phyloP scores from a whole-genome alignment of 2,113 vertebrate species.

The Leptobrachium ailaonicum region DNA sequence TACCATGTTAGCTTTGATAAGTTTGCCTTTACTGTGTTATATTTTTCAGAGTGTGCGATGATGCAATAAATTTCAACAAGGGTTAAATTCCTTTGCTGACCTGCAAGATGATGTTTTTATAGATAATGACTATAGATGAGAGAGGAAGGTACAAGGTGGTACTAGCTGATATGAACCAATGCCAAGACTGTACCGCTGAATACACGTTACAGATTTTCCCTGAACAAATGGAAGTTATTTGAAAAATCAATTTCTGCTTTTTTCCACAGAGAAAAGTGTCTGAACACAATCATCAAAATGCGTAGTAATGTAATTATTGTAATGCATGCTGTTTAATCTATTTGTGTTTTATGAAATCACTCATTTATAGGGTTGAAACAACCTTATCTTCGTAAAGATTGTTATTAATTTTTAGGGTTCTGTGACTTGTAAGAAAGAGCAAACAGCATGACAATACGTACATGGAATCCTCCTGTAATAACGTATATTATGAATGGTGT shows the following conservation, averaged over 20 bases:
- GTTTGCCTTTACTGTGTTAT: neutral
- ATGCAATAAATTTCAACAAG: slow-evolving; percentile 22
- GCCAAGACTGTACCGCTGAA: neutral
- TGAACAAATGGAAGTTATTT: neutral
- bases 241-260: neutral
- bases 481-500: too few species aligned
- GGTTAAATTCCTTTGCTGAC: slow-evolving; percentile 42
- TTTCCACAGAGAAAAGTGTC: too few species aligned
- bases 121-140: slow-evolving; percentile 17
- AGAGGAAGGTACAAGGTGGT: slow-evolving; percentile 38
- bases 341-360: too few species aligned
- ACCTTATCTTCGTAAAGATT: too few species aligned
- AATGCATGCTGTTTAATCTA: too few species aligned
- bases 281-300: too few species aligned
- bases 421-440: too few species aligned
- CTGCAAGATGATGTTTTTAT: slow-evolving; percentile 22
- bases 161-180: slow-evolving; percentile 20
- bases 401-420: too few species aligned
- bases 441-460: too few species aligned
- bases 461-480: too few species aligned
- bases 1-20: neutral
- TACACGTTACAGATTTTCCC: neutral
- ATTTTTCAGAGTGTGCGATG: neutral
- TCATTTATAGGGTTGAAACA: too few species aligned
- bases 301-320: too few species aligned